A percentile compares a stretch with the other conserved stretches of the same genome.
phyloP scores from a whole-genome alignment of 92 coral and sea anemone genomes.

The Chrysogorgia sp. region DNA sequence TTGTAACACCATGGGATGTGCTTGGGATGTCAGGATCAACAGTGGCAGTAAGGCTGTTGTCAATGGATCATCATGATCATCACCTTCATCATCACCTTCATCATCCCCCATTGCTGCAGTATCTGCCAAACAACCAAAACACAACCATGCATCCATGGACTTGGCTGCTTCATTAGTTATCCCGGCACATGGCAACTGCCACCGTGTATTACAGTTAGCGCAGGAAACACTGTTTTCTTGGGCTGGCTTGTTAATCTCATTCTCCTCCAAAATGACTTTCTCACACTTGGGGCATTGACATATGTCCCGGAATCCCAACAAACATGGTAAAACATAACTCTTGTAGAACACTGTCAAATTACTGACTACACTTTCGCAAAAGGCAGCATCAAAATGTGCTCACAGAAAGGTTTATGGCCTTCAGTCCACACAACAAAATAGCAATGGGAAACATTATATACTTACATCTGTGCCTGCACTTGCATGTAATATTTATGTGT shows the following conservation, averaged over 20 bases:
- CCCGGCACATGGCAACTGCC: constrained; percentile 19
- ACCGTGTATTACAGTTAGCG: neutral
- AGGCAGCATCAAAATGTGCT: constrained; percentile 14
- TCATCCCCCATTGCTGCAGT: constrained; percentile 6
- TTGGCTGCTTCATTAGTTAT: constrained; percentile 10
- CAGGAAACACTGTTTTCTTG: neutral
- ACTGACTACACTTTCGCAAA: constrained; percentile 7
- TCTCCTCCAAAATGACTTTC: constrained; percentile 20
- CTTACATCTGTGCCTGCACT: constrained; percentile 45
- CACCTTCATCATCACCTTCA: constrained; percentile 23
- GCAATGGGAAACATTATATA: neutral
- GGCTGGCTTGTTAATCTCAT: neutral
- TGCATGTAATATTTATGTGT: constrained; percentile 27
- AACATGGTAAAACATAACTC: constrained; percentile 38
- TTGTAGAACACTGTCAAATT: constrained; percentile 34
- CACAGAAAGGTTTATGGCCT: constrained; percentile 31
- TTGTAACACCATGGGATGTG: constrained; percentile 1
- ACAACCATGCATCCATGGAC: constrained; percentile 32
- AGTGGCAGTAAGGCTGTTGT: too few species aligned
- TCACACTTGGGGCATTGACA: constrained; percentile 32
- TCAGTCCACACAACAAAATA: constrained; percentile 34
- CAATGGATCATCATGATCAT: neutral
- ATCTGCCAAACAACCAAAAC: constrained; percentile 29
- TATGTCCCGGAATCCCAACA: constrained; percentile 13
- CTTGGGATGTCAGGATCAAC: too few species aligned